Evolutionary conservation across 2,797 vertebrate genomes (phyloP).

Genomic region (Thalassophryne amazonica): DNA sequence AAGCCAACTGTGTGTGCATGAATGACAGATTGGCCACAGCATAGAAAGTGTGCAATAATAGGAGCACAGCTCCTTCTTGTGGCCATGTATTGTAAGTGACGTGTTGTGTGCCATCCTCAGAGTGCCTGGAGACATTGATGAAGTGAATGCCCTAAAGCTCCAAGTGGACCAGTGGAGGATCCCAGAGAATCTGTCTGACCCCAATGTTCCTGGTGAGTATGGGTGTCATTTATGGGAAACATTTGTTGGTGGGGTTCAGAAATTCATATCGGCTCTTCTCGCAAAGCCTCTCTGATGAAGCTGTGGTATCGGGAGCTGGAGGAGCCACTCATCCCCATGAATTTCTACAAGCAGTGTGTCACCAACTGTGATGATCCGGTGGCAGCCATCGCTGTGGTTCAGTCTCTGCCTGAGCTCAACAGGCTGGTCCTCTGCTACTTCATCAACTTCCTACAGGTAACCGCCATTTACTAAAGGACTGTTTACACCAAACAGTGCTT

Average conservation of each 20-base stretch:
- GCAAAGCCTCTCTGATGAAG: constrained; percentile 87
- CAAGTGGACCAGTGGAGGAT: constrained; percentile 94
- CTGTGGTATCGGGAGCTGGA: constrained; percentile 93
- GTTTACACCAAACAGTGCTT: neutral
- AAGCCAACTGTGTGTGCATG: constrained; percentile 19
- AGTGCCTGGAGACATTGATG: constrained; percentile 91
- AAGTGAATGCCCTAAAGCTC: constrained; percentile 90
- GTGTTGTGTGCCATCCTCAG: constrained; percentile 54
- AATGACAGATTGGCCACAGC: constrained; percentile 11
- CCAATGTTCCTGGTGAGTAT: constrained; percentile 85
- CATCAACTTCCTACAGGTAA: constrained; percentile 92
- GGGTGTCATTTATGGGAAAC: neutral
- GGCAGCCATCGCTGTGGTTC: constrained; percentile 85
- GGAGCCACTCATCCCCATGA: constrained; percentile 89
- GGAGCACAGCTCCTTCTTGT: constrained; percentile 61
- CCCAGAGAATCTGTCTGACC: constrained; percentile 86
- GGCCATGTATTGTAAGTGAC: constrained; percentile 39
- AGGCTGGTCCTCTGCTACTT: constrained; percentile 90
- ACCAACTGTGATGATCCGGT: constrained; percentile 87
- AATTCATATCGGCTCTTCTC: neutral
- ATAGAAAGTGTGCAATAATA: neutral
- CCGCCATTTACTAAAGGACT: neutral
- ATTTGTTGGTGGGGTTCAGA: neutral
- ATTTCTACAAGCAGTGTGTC: constrained; percentile 89
- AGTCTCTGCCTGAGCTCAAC: constrained; percentile 88